Conservation (phyloP, 2,888 invertebrate genomes). For the Drosophila subsilvestris region DNA sequence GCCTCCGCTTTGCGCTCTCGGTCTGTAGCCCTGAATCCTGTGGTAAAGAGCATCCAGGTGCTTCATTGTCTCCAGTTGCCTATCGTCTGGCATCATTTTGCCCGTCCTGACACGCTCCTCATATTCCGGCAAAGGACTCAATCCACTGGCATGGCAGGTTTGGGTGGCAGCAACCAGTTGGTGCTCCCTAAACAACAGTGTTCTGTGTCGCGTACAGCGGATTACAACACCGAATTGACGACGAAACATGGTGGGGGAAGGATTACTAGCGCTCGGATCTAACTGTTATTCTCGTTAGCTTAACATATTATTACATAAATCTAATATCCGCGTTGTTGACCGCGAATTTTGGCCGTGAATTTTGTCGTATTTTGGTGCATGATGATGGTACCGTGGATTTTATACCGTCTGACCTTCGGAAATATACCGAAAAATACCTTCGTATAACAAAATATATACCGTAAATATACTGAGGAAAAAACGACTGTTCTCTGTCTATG, state of each 20-base stretch:
- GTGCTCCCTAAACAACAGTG: constrained; percentile 13
- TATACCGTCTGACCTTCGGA: no score
- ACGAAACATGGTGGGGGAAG: constrained; percentile 46
- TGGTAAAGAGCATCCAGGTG: constrained; percentile 88
- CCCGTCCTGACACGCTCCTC: constrained; percentile 86
- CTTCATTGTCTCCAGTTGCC: constrained; percentile 89
- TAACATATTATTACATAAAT: constrained; percentile 65
- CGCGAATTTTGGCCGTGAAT: constrained; percentile 66
- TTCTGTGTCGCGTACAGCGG: constrained; percentile 24
- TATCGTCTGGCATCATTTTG: constrained; percentile 87
- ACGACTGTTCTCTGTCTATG: no score
- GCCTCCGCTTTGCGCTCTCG: constrained; percentile 34
- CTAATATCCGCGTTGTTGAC: constrained; percentile 23
- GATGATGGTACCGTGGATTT: no score
- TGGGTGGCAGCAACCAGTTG: not conserved
- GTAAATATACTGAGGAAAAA: no score
- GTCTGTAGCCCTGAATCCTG: constrained; percentile 83
- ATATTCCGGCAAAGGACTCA: constrained; percentile 85
- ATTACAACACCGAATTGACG: constrained; percentile 38
- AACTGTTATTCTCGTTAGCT: constrained; percentile 51
- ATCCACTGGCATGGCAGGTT: constrained; percentile 40
- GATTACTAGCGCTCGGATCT: constrained; percentile 24
- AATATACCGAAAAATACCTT: no score
- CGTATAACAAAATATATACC: no score
- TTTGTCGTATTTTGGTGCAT: not conserved